These are phyloP conservation scores for Glossophaga mutica DNA, from an alignment of 2,797 vertebrate species.

Conservation along the genomic window DNA sequence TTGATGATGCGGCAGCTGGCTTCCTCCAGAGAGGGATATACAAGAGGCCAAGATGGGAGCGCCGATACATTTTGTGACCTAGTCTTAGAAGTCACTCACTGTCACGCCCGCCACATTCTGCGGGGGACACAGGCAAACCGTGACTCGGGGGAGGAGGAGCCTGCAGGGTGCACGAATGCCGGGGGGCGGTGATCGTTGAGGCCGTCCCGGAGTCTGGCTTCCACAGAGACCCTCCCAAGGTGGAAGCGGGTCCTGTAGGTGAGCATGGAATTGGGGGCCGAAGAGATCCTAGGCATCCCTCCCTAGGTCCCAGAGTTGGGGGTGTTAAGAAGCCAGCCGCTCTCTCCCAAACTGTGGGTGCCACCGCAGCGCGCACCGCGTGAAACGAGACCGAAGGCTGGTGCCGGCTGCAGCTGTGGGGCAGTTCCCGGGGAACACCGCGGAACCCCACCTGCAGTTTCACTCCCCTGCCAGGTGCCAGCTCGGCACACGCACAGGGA, in stretches of 20 bases:
- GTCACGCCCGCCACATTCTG: background rate
- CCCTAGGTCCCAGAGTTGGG: background rate
- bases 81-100: background rate
- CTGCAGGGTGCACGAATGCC: rapidly evolving
- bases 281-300: background rate
- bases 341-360: background rate
- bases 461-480: background rate
- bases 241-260: background rate
- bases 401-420: background rate
- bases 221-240: background rate
- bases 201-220: background rate
- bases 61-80: rapidly evolving
- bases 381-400: background rate
- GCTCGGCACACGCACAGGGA: no score
- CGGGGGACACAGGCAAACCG: background rate
- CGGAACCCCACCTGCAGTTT: no score
- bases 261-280: background rate
- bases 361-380: background rate
- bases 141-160: background rate
- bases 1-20: background rate
- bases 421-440: background rate
- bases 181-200: background rate
- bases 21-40: background rate
- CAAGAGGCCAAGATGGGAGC: background rate
- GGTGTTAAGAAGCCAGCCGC: background rate